phyloP scores from a whole-genome alignment of 2,888 invertebrate species.

The Apamea monoglypha region DNA sequence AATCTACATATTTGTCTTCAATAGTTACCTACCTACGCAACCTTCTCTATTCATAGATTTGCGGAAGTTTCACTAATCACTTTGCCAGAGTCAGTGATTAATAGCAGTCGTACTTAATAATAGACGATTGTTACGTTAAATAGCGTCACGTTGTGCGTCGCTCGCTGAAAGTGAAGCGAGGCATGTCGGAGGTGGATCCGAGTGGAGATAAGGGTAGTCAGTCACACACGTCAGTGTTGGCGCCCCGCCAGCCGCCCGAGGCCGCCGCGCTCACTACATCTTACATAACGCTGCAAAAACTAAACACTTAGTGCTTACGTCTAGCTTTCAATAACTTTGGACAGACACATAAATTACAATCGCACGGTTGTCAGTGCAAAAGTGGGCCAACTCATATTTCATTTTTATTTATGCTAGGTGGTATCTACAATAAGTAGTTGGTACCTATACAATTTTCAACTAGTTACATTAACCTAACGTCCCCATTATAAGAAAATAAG shows the following conservation, averaged over 20 bases:
- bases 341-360: conserved; percentile 19
- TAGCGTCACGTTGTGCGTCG: conserved; percentile 39
- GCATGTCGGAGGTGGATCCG: conserved; percentile 74
- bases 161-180: conserved; percentile 72
- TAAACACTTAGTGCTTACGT: conserved; percentile 42
- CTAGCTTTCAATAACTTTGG: conserved; percentile 34
- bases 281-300: conserved; percentile 75
- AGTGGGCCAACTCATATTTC: conserved; percentile 7
- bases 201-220: conserved; percentile 78
- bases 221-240: conserved; percentile 77
- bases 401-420: conserved; percentile 14
- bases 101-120: conserved; percentile 34
- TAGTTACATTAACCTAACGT: neutral
- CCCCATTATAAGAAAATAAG: conserved; percentile 29
- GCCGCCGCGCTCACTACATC: conserved; percentile 72
- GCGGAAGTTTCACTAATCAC: conserved; percentile 40
- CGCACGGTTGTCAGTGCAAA: conserved; percentile 17
- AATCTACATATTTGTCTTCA: neutral
- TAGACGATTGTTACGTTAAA: conserved; percentile 58
- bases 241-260: conserved; percentile 76
- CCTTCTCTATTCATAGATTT: conserved; percentile 23
- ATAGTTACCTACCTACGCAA: neutral
- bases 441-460: neutral
- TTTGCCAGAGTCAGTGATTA: conserved; percentile 47
- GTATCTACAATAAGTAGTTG: neutral